A percentile compares a stretch with the other conserved stretches of the same genome.
phyloP scores from a whole-genome alignment of 1,140 invertebrate genomes.

The Eufriesea mexicana region DNA sequence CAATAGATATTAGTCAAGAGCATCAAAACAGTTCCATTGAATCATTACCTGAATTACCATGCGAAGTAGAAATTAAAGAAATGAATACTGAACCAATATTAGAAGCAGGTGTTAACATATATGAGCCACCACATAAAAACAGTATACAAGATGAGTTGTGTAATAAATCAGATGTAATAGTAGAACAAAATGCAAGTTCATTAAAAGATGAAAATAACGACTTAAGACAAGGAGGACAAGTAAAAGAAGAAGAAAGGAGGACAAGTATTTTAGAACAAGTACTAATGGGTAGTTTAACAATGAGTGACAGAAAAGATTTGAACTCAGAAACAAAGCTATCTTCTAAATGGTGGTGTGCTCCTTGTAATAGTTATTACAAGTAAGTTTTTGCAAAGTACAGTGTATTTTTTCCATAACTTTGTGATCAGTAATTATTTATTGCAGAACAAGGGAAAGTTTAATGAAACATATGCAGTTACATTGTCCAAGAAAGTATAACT shows the following conservation, averaged over 20 bases:
- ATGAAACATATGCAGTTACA: conserved; percentile 73
- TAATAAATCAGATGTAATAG: conserved; percentile 1
- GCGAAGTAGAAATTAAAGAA: conserved; percentile 76
- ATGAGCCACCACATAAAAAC: conserved; percentile 11
- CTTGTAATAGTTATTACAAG: conserved; percentile 75
- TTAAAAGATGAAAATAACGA: conserved; percentile 34
- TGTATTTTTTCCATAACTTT: conserved; percentile 13
- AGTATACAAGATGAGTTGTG: conserved; percentile 11
- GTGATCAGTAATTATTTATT: conserved; percentile 39
- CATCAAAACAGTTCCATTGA: conserved; percentile 52
- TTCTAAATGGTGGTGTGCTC: conserved; percentile 75
- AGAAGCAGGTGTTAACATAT: conserved; percentile 2
- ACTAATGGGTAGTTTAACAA: conserved; percentile 71
- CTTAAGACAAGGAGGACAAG: conserved; percentile 27
- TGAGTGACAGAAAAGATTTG: conserved; percentile 71
- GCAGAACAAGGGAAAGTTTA: conserved; percentile 70
- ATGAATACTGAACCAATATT: conserved; percentile 59
- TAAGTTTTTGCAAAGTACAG: conserved; percentile 45
- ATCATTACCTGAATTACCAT: conserved; percentile 70
- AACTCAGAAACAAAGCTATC: conserved; percentile 60
- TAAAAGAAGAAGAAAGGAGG: conserved; percentile 59
- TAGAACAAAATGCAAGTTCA: conserved; percentile 13
- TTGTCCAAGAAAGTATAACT: conserved; percentile 72
- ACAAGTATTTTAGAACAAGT: conserved; percentile 76
- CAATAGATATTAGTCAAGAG: conserved; percentile 36